Base-by-base conservation (phyloP, 2,888 invertebrate species). In the Ormyrus rosae region DNA sequence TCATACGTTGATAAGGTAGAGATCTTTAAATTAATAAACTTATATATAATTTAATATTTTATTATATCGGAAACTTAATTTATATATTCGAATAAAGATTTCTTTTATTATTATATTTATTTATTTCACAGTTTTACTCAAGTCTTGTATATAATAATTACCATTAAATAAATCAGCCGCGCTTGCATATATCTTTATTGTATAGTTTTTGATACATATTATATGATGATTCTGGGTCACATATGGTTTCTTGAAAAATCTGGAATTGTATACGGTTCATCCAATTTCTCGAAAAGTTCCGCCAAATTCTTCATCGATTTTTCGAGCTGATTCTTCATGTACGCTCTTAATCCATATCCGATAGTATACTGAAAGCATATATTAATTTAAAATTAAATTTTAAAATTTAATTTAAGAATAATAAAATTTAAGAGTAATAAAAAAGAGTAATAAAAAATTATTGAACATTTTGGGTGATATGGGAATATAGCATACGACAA, bases 311-410 rank as follows among this genome's bases (percentile, higher is more conserved):
- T 68, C n/a, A 83, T 75, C 11, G 86, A 85, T 67, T 81, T 78
- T 70, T 82, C 83, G 76, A 87, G 72, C 50, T 84, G 81, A 68
- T 80, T 81, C 53, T 65, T 77, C 6, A 84, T 81, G 61, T 82
- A 65, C 56, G 76, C 64, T 53, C 84, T 80, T n/a, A 86, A 50
- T 13, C 81, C n/a, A 53, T 81, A 78, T 80, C 87, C 87, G 61
- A 86, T 60, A 0, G 86, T 86, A 71, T 86, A 85, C 86, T 87
- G 82, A 74, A 86, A 86, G 19, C 19, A 19, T 1, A 19, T 19
- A 19, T 19, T 19, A 19, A 19, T 19, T 19, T 19, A 1, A 70
- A 73, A 46, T 65, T 56, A 10, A 64, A 69, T 8, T 73, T 48
- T 61, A 10, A 50, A 56, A 48, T 8, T 19, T 50, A 34, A 56